Evolutionary conservation across 2,113 vertebrate species (phyloP), one percentile per base, ranked within the genome.

Genomic region (Struthidea cinerea): DNA sequence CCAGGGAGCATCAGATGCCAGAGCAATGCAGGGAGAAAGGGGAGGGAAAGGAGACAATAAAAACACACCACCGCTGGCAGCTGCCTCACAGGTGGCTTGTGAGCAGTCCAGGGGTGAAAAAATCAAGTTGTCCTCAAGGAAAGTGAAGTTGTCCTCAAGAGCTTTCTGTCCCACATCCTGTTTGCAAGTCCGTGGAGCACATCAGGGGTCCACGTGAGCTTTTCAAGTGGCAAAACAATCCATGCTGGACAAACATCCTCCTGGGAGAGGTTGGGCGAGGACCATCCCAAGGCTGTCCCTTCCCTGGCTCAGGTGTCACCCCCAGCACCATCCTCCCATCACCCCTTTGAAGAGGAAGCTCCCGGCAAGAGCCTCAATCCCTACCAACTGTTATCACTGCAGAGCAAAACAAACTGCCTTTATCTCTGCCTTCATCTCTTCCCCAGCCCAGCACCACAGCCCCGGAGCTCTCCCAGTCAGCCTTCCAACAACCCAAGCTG

Each of bases 141-240:
- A 44, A 44, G 42, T 8, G 33, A n/a, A 68, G 22, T 1, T 7
- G 7, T 14, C 30, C 32, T 74, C 56, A 27, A 39, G 47, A 28
- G 22, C 44, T 1, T 32, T 4, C 37, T 9, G 16, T 19, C 10
- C 41, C 4, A 9, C 16, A 28, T 3, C 46, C 33, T 30, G 28
- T 44, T 49, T 53, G 10, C 32, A 46, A 65, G 33, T 5, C 37
- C 64, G 1, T 0, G 3, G 85, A 50, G 37, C 15, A 0, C 0
- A 1, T 6, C 49, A 20, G 1, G 1, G 63, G 9, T 33, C 78
- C 50, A 0, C 0, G 16, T 4, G 26, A 71, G 50, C 41, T 46
- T 14, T 57, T 6, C 55, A 16, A 67, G 61, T 0, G 26, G 28
- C 46, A 8, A 59, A 42, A 15, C 2, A 32, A 32, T 3, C 49